Base-by-base conservation (phyloP, 2,888 invertebrate species). In the Augochlorella aurata region DNA sequence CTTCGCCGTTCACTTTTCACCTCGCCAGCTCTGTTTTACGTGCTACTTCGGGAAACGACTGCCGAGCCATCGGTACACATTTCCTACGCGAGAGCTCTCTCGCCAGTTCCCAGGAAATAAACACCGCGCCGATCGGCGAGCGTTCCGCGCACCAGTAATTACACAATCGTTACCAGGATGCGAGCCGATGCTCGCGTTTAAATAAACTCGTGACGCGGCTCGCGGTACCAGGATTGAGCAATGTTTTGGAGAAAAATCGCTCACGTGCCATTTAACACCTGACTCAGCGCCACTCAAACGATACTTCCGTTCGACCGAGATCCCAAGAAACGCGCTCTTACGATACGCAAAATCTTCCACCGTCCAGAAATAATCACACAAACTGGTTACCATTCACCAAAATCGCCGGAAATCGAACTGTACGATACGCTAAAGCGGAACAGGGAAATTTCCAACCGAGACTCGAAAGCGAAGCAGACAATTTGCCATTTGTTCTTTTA, bases 1-100 rank as follows among this genome's bases (percentile, higher is more conserved):
- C 69, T 79, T 44, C 58, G 73, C 76, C 76, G 76, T 75, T 83
- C 79, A 83, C 74, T 83, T 76, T 74, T 76, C 9, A 79, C 76
- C 54, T 75, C 44, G 67, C 58, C 58, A 21, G 21, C 45, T 63
- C 24, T 18, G 58, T 73, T 74, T 66, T 45, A 74, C 68, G 58
- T 50, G 61, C 47, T 71, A 63, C 67, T 81, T 67, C 44, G 49
- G 21, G 49, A 52, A 80, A 69, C 78, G 14, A 14, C 45, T 49
- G 61, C 7, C 38, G 38, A 44, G 14, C 47, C 21, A 8, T 44
- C 24, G 49, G 29, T 16, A 29, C 29, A 18, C 18, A 9, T 68
- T 44, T 44, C 65, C 44, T 65, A 0, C n/a, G 10, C 18, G 14
- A 12, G 38, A 8, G 61, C 61, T 0, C 8, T 16, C 14, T 24